Base-by-base conservation (phyloP, 2,888 invertebrate genomes). In the Stratiomys singularior region DNA sequence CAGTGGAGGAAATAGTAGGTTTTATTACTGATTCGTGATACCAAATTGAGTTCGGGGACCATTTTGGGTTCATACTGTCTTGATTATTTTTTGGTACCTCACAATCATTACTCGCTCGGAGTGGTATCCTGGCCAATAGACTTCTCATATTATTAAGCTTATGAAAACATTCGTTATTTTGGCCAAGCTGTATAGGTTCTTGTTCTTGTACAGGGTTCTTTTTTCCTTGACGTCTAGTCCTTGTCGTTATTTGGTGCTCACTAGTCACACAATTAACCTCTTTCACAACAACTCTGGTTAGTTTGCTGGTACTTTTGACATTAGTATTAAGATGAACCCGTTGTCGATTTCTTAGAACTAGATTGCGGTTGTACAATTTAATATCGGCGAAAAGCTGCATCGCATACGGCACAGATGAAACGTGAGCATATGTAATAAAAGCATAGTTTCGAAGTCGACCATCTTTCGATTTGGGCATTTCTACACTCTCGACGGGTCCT, bases 341-440 rank as follows among this genome's bases (percentile, higher is more conserved):
- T 11, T 27, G 9, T 27, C 76, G 83, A 28, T 78, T 81, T 77
- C 83, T 88, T 30, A 93, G 84, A 30, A 87, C 85, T 27, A 94
- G 81, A 44, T 88, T 86, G 80, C 90, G 89, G 78, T 93, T 91
- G 84, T 88, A 95, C n/a, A 96, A 84, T 1, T 88, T 85, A 1
- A 93, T 91, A 0, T 94, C 94, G 60, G 92, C 90, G 81, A 94
- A 91, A 58, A 96, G 86, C 37, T 90, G 88, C n/a, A 94, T 84
- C 0, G 94, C 94, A 84, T 95, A 96, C 0, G 91, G 90, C 0
- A 96, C 93, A 0, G 95, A 94, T 76, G 90, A 89, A 81, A 89
- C 88, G 84, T 96, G 94, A 82, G 92, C 91, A 83, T 92, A 96
- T 1, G 92, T 93, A 44, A 96, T 88, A 83, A 96, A 96, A 2